Conservation (phyloP, 1,140 invertebrate genomes). For the Pentalonia nigronervosa region DNA sequence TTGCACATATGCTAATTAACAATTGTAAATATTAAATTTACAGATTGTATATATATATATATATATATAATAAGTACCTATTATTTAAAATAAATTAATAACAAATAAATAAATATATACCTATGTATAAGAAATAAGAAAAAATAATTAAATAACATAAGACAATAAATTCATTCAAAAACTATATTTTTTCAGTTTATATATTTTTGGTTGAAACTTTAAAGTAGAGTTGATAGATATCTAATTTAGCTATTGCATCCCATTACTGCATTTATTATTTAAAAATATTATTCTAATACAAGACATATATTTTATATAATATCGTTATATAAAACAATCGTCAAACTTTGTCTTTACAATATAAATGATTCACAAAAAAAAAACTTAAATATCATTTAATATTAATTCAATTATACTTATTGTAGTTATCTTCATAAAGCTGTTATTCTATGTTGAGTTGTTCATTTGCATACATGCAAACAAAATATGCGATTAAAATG, state of each 20-base stretch:
- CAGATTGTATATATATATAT: neutral
- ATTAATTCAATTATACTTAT: neutral
- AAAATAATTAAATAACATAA: too few relatives aligned
- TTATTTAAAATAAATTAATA: too few relatives aligned
- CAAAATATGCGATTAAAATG: constrained; percentile 3
- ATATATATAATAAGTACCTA: too few relatives aligned
- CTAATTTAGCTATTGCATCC: too few relatives aligned
- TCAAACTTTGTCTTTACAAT: neutral
- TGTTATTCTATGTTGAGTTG: neutral
- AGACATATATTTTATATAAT: neutral
- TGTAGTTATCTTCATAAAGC: neutral
- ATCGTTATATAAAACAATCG: too few relatives aligned
- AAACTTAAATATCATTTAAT: neutral
- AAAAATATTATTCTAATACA: neutral
- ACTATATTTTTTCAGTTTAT: too few relatives aligned
- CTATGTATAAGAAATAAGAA: neutral
- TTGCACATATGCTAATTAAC: neutral
- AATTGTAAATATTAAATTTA: neutral
- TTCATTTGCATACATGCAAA: neutral
- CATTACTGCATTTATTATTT: neutral
- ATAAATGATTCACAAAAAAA: neutral
- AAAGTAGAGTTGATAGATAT: neutral
- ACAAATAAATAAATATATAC: too few relatives aligned
- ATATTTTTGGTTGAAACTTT: neutral
- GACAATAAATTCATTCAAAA: too few relatives aligned